Conservation (phyloP, 2,888 invertebrate genomes). For the Noctua comes region DNA sequence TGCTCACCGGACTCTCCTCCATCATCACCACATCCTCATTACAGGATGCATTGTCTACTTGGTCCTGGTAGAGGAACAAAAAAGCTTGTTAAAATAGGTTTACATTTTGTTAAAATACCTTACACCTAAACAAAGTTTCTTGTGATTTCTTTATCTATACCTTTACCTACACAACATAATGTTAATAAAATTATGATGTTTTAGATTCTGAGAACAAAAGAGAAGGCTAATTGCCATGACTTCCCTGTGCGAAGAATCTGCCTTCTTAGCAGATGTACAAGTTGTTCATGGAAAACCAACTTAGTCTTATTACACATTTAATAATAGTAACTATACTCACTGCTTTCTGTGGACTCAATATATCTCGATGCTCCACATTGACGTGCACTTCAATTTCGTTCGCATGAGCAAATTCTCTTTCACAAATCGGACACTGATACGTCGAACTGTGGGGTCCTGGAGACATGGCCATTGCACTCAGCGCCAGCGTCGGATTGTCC, state of each 20-base stretch:
- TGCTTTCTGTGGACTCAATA: slow-evolving; percentile 92
- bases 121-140: too few species aligned
- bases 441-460: slow-evolving; percentile 86
- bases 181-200: neutral
- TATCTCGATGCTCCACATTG: slow-evolving; percentile 95
- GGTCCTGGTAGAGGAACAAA: slow-evolving; percentile 77
- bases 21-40: slow-evolving; percentile 87
- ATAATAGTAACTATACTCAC: slow-evolving; percentile 71
- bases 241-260: neutral
- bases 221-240: neutral
- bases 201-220: neutral
- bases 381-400: slow-evolving; percentile 96
- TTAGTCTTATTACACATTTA: neutral
- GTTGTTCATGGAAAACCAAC: neutral
- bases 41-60: slow-evolving; percentile 87
- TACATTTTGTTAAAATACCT: neutral
- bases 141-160: neutral
- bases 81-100: neutral
- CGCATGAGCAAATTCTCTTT: slow-evolving; percentile 92
- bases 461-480: slow-evolving; percentile 86
- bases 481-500: slow-evolving; percentile 78
- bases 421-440: slow-evolving; percentile 95
- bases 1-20: slow-evolving; percentile 87
- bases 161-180: neutral
- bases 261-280: neutral